Conservation (phyloP, 1,140 invertebrate species). For the Eufriesea mexicana region DNA sequence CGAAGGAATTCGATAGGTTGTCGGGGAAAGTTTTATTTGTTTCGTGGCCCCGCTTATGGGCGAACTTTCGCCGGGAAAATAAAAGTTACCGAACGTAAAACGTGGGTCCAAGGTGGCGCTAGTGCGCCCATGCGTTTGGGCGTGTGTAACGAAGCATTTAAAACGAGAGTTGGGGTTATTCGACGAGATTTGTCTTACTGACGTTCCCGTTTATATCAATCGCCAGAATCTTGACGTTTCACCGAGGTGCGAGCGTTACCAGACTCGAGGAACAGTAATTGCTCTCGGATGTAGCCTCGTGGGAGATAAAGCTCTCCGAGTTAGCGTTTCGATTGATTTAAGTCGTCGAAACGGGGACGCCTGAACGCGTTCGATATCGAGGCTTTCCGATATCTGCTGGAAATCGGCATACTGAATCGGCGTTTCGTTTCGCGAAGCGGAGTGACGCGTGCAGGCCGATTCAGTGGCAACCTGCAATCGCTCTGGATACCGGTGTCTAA, state of each 20-base stretch:
- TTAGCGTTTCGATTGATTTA: background rate
- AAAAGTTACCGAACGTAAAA: background rate
- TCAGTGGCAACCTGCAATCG: background rate
- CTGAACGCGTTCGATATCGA: background rate
- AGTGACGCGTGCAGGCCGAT: background rate
- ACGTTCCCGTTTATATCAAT: background rate
- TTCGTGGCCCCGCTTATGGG: background rate
- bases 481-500: conserved; percentile 16
- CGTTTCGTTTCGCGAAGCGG: background rate
- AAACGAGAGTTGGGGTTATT: background rate
- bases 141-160: background rate
- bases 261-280: background rate
- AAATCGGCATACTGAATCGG: background rate
- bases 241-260: background rate
- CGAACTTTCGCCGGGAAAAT: background rate
- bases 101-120: background rate
- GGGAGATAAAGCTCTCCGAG: background rate
- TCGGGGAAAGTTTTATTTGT: conserved; percentile 38
- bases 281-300: background rate
- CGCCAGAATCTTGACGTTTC: background rate
- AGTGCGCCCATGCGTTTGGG: too few species aligned
- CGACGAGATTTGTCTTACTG: background rate
- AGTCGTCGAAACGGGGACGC: background rate
- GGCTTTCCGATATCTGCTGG: too few species aligned
- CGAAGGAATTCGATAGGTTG: conserved; percentile 21